Evolutionary conservation across 2,888 invertebrate genomes (phyloP), one percentile per base, ranked within the genome.

Genomic region (Drosophila austrosaltans): DNA sequence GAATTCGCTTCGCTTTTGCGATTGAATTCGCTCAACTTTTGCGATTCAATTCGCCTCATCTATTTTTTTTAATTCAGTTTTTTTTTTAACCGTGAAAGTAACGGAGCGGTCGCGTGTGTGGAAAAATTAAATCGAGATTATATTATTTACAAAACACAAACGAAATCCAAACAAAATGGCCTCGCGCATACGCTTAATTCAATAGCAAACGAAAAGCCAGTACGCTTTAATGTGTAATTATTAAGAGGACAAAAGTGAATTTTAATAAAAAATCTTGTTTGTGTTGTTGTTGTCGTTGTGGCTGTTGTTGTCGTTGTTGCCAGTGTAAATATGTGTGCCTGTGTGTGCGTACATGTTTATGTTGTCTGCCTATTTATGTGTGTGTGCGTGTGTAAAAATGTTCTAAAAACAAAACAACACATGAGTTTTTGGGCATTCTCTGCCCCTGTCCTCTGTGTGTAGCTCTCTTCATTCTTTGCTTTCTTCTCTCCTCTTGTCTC

Each of bases 131-230:
- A 79, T 68, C 72, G 60, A 74, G 74, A 48, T 48, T 25, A 12
- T 48, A 48, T 48, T 73, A 65, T 82, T 69, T 69, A 80, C 68
- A 69, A 76, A 70, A 74, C 39, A 62, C 22, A 48, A 48, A 25
- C 48, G 48, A 77, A 75, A 78, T 61, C 74, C 58, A 65, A 72
- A 76, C 70, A 85, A 85, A 81, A 85, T 85, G 79, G 81, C 77
- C 71, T 44, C 16, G 48, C 56, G 66, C 61, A 62, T 40, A 44
- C 54, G 53, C 28, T 59, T 22, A 72, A 59, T 25, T 58, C 22
- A 48, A 48, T 48, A 48, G 48, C 48, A 10, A 10, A 22, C 48
- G 25, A 22, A 25, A 20, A 25, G 48, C 48, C 10, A 25, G 48
- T 48, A 48, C 25, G 48, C 48, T 16, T 48, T n/a, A 40, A 40